Conservation (phyloP, 2,888 invertebrate genomes). For the Drosophila mayaguana region DNA sequence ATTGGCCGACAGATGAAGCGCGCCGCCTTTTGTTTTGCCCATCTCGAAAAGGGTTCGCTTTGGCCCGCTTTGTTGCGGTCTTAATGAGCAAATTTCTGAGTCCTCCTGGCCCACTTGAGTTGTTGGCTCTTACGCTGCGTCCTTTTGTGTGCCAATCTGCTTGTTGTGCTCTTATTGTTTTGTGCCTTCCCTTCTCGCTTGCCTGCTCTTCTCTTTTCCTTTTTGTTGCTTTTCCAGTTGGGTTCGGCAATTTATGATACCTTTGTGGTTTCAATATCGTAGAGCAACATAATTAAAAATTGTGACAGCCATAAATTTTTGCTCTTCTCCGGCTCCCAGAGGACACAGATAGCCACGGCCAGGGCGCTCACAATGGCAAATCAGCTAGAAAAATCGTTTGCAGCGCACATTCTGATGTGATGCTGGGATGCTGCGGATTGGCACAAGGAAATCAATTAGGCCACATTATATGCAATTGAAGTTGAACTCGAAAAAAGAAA, state of each 20-base stretch:
- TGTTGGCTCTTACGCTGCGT: conserved; percentile 5
- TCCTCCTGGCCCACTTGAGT: conserved; percentile 37
- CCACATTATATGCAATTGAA: conserved; percentile 61
- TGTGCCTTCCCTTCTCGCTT: neutral
- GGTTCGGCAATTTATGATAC: conserved; percentile 71
- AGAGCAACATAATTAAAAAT: conserved; percentile 76
- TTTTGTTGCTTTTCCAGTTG: neutral
- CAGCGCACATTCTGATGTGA: conserved; percentile 12
- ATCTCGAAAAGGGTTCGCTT: conserved; percentile 11
- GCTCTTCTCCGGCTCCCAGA: conserved; percentile 18
- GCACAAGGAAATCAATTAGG: conserved; percentile 66
- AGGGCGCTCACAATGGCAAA: conserved; percentile 3
- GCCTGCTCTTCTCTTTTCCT: neutral
- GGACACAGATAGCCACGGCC: conserved; percentile 25
- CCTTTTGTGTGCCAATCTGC: conserved; percentile 37
- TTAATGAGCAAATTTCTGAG: conserved; percentile 71
- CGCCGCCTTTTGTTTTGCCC: conserved; percentile 32
- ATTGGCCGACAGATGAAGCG: conserved; percentile 27
- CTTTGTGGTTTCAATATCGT: conserved; percentile 77
- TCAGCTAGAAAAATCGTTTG: conserved; percentile 26
- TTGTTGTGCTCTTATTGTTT: neutral
- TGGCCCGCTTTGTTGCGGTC: conserved; percentile 69
- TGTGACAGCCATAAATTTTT: conserved; percentile 75
- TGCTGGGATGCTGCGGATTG: conserved; percentile 36
- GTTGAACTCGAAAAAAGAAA: conserved; percentile 39